phyloP scores from a whole-genome alignment of 64 coral and sea anemone genomes.

The Astreopora myriophthalma region DNA sequence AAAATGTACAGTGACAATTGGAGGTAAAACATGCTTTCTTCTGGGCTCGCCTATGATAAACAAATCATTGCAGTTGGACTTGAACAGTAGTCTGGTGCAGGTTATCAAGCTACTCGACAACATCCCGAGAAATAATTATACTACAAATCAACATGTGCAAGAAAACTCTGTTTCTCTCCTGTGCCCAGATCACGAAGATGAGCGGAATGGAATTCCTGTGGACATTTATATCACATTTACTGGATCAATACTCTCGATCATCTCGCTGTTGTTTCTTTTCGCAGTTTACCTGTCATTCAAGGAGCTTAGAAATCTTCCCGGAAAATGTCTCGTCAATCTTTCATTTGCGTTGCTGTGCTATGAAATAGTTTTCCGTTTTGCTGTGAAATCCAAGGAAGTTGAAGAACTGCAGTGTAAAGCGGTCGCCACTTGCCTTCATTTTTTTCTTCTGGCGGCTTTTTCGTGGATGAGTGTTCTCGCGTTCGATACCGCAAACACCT shows the following conservation, averaged over 20 bases:
- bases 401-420: not conserved
- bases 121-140: not conserved
- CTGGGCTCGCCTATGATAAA: not conserved
- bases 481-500: slow-evolving; percentile 23
- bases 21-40: not conserved
- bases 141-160: not conserved
- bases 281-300: not conserved
- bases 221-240: not conserved
- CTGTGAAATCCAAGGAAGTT: not conserved
- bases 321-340: slow-evolving; percentile 34
- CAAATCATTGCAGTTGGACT: not conserved
- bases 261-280: slow-evolving; percentile 16
- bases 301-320: slow-evolving; percentile 27
- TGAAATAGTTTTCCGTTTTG: not conserved
- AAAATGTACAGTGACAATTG: not conserved
- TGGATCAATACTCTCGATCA: not conserved
- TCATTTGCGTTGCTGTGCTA: slow-evolving; percentile 20
- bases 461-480: slow-evolving; percentile 29
- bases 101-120: not conserved
- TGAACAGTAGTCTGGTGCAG: not conserved
- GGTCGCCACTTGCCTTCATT: slow-evolving; percentile 11
- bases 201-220: not conserved
- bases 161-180: not conserved
- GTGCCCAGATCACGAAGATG: not conserved
- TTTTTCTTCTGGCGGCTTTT: not conserved